Percentiles rank a stretch among this genome's conserved stretches.
phyloP scores from a whole-genome alignment of 2,888 invertebrate genomes.

The Calameuta idolon region DNA sequence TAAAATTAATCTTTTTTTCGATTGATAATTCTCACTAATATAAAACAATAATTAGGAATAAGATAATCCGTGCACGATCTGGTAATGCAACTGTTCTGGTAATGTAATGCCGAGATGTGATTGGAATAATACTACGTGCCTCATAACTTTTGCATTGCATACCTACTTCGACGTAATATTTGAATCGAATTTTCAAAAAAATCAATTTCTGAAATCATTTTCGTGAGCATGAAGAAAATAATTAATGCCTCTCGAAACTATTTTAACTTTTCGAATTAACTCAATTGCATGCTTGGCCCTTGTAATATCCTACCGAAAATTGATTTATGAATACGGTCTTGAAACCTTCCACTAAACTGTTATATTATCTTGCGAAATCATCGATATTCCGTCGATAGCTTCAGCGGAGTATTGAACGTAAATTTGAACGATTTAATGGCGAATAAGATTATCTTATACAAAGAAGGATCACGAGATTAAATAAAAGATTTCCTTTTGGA shows the following conservation, averaged over 20 bases:
- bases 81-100: neutral
- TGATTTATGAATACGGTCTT: neutral
- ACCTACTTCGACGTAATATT: neutral
- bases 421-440: neutral
- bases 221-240: neutral
- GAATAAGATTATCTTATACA: neutral
- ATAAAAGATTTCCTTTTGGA: conserved; percentile 1
- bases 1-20: conserved; percentile 36
- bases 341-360: neutral
- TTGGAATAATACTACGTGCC: neutral
- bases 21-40: conserved; percentile 33
- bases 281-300: neutral
- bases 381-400: neutral
- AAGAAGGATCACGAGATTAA: neutral
- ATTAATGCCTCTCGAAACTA: neutral
- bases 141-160: neutral
- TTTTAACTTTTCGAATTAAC: too few species aligned
- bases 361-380: conserved; percentile 11
- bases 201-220: neutral
- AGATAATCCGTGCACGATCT: neutral
- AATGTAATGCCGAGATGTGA: neutral
- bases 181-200: neutral
- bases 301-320: neutral
- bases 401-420: neutral
- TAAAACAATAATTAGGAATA: neutral